These are phyloP conservation scores for Spongia lamella DNA, from an alignment of 37 sponge, comb jelly and placozoan species.

Conservation along the genomic window DNA sequence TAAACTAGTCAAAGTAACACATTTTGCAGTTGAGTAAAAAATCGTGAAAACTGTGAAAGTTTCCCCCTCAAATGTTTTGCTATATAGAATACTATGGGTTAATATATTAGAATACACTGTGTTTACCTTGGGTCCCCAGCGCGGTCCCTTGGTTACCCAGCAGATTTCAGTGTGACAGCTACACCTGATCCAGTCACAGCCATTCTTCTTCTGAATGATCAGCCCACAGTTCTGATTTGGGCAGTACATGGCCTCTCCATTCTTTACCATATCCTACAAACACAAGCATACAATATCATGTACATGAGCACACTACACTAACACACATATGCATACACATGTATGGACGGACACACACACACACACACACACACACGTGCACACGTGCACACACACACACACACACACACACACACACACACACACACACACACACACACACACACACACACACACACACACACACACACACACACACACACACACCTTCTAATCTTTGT, in stretches of 20 bases:
- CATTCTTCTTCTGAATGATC: conserved; percentile 90
- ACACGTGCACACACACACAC: conserved; percentile 2
- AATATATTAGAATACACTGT: too few species aligned
- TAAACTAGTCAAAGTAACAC: too few species aligned
- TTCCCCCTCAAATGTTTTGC: too few species aligned
- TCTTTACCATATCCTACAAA: conserved; percentile 55
- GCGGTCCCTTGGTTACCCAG: conserved; percentile 96
- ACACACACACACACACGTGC: neutral
- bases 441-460: conserved; percentile 8
- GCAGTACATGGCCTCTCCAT: conserved; percentile 91
- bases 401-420: too few species aligned
- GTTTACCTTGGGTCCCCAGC: conserved; percentile 94
- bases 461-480: conserved; percentile 10
- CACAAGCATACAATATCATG: neutral
- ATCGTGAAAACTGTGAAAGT: too few species aligned
- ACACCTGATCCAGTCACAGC: conserved; percentile 95
- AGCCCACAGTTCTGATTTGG: conserved; percentile 62
- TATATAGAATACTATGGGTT: too few species aligned
- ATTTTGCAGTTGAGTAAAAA: too few species aligned
- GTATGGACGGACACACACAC: too few species aligned
- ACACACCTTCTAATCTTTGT: neutral
- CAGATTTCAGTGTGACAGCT: conserved; percentile 92
- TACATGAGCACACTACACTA: neutral
- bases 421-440: conserved; percentile 16
- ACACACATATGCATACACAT: neutral